Percentiles rank a stretch among this genome's conserved stretches.
phyloP scores from a whole-genome alignment of 1,140 invertebrate species.

The Drosophila truncata region DNA sequence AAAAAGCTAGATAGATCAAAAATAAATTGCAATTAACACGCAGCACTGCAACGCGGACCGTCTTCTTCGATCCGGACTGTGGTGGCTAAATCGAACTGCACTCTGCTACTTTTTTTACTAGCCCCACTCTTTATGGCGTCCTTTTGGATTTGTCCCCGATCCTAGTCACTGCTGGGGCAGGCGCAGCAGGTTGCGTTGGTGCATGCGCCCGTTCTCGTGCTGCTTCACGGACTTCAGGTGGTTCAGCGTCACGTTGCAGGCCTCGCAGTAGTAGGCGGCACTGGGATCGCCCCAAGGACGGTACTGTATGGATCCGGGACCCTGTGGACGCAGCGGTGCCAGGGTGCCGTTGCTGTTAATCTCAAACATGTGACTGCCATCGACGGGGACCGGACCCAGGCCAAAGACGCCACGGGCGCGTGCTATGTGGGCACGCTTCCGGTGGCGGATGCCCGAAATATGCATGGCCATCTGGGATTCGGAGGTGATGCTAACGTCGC shows the following conservation, averaged over 20 bases:
- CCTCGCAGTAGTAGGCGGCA: constrained; percentile 88
- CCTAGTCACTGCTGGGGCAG: neutral
- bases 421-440: constrained; percentile 65
- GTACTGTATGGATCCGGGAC: constrained; percentile 17
- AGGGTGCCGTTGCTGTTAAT: constrained; percentile 41
- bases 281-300: constrained; percentile 86
- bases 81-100: neutral
- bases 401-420: neutral
- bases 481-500: constrained; percentile 85
- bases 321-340: constrained; percentile 35
- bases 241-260: constrained; percentile 88
- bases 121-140: no score
- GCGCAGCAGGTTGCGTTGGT: constrained; percentile 68
- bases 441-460: constrained; percentile 82
- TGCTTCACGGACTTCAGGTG: constrained; percentile 87
- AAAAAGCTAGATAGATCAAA: constrained; percentile 60
- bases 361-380: constrained; percentile 50
- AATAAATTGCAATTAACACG: constrained; percentile 67
- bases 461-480: constrained; percentile 85
- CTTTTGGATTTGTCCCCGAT: neutral
- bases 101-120: neutral
- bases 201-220: constrained; percentile 88
- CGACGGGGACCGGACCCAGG: neutral
- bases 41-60: constrained; percentile 41
- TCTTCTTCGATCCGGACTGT: neutral